Evolutionary conservation across 1,140 invertebrate species (phyloP), one percentile per base, ranked within the genome.

Genomic region (Cephus cinctus): DNA sequence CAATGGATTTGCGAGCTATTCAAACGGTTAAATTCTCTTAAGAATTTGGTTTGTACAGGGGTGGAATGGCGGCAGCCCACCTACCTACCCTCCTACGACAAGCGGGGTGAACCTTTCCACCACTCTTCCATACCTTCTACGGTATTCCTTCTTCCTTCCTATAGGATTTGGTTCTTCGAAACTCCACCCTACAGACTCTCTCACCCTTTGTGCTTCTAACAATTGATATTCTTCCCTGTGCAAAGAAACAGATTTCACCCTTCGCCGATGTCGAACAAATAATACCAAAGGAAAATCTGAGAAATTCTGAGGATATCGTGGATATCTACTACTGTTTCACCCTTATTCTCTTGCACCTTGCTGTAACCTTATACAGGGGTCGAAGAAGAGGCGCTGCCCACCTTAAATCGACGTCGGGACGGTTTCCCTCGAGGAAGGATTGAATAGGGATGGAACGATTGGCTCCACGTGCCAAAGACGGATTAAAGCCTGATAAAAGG

Each of bases 11-110:
- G 71, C 61, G 62, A 75, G 73, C 71, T 77, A 77, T 77, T 77
- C 73, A 77, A 76, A 75, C 71, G 71, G 70, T 73, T 76, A 76
- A 75, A 77, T 75, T 77, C 74, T 77, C 75, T 77, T 75, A 76
- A 76, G 75, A 77, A 76, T 77, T 75, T 68, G 63, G 75, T 74
- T 76, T 74, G 68, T 67, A 65, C 63, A 69, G 66, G 67, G 68
- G 68, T 63, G 67, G 61, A n/a, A n/a, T n/a, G n/a, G 60, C 57
- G 54, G 54, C 49, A 53, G 52, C 36, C 52, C 51, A 61, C 51
- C n/a, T 23, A 12, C 43, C 54, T n/a, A 36, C 31, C 49, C 23
- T 43, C 45, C 25, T 27, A 27, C 25, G 25, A n/a, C n/a, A n/a
- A n/a, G n/a, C n/a, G n/a, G n/a, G n/a, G n/a, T n/a, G n/a, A n/a